phyloP scores from a whole-genome alignment of 2,888 invertebrate species.

The Caenorhabditis sp. region DNA sequence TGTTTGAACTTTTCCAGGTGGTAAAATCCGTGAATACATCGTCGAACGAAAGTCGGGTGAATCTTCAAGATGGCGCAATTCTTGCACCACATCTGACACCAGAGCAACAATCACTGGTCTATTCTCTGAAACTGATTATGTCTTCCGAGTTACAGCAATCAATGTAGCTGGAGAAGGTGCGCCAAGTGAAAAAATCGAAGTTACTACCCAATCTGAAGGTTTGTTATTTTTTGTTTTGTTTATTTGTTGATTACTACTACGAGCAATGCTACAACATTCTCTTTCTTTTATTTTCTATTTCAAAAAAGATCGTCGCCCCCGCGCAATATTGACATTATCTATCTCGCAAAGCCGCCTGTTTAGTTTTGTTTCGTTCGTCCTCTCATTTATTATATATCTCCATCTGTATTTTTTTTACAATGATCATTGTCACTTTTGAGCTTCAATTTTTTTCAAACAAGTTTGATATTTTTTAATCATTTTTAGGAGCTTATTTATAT shows the following conservation, averaged over 20 bases:
- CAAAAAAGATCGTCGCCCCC: slow-evolving; percentile 28
- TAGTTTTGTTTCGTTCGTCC: slow-evolving; percentile 7
- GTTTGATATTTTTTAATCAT: too few species aligned
- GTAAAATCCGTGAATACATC: slow-evolving; percentile 40
- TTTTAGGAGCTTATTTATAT: too few species aligned
- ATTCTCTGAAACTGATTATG: slow-evolving; percentile 52
- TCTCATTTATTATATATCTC: not conserved
- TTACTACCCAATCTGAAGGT: slow-evolving; percentile 30
- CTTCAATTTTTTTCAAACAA: too few species aligned
- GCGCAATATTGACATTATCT: slow-evolving; percentile 32
- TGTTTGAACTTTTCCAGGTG: slow-evolving; percentile 10
- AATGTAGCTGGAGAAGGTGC: slow-evolving; percentile 42
- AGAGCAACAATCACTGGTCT: slow-evolving; percentile 37
- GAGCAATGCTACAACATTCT: not conserved
- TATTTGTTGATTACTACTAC: not conserved
- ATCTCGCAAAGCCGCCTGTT: slow-evolving; percentile 5
- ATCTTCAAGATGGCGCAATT: slow-evolving; percentile 47
- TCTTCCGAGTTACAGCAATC: slow-evolving; percentile 53
- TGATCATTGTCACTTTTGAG: too few species aligned
- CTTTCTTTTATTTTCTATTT: not conserved
- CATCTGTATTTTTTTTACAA: not conserved
- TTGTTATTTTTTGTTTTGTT: not conserved
- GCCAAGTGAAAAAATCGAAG: slow-evolving; percentile 42
- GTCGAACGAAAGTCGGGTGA: slow-evolving; percentile 53
- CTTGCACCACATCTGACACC: slow-evolving; percentile 27